A percentile compares a stretch with the other conserved stretches of the same genome.
These are phyloP conservation scores for Ptiloglossa arizonensis DNA, from an alignment of 1,140 invertebrate species.

Conservation along the genomic window DNA sequence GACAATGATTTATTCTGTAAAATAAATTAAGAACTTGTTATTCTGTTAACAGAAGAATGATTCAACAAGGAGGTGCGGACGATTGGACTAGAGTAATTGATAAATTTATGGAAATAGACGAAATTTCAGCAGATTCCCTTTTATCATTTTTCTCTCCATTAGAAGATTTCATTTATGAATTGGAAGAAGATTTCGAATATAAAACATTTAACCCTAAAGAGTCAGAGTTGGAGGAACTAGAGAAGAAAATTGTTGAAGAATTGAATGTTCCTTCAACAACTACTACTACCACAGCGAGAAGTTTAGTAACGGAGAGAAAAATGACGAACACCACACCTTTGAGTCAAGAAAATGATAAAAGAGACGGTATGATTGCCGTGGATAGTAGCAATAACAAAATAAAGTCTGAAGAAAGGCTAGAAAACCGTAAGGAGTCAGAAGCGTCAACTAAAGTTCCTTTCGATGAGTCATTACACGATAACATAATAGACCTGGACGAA, in stretches of 20 bases:
- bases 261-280: conserved; percentile 62
- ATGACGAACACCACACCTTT: neutral
- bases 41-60: conserved; percentile 66
- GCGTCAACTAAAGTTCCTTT: neutral
- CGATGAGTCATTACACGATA: conserved; percentile 13
- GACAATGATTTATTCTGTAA: neutral
- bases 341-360: conserved; percentile 2
- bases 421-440: neutral
- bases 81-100: conserved; percentile 65
- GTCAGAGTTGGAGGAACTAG: conserved; percentile 61
- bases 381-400: conserved; percentile 10
- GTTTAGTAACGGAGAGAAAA: conserved; percentile 10
- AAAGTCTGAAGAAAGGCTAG: conserved; percentile 17
- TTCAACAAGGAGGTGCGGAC: conserved; percentile 58
- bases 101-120: conserved; percentile 66
- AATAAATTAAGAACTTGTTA: neutral
- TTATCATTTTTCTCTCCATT: conserved; percentile 69
- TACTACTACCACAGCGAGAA: conserved; percentile 20
- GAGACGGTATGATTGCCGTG: neutral
- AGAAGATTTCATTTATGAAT: conserved; percentile 69
- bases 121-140: conserved; percentile 59
- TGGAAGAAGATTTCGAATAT: conserved; percentile 53
- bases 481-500: neutral
- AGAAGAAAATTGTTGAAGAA: conserved; percentile 48
- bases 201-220: conserved; percentile 55